Evolutionary conservation across 53 echinoderm and acorn worm species (phyloP).

Genomic region (Patiria pectinifera): DNA sequence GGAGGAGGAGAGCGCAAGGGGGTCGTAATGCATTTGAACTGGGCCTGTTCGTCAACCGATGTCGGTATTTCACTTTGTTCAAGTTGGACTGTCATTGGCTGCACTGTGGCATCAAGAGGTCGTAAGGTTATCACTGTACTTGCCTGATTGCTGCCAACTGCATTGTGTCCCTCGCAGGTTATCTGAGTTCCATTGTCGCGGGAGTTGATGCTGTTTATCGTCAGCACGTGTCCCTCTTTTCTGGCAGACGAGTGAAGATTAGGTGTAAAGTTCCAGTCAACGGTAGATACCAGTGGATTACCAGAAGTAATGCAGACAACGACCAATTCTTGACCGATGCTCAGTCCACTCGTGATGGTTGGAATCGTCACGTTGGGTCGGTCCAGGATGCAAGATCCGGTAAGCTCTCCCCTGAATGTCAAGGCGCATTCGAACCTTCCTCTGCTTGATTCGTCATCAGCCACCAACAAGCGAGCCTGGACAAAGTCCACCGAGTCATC

Average conservation of each 20-base stretch:
- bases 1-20: background rate
- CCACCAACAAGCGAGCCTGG: constrained; percentile 1
- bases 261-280: constrained; percentile 28
- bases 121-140: constrained; percentile 23
- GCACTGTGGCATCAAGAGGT: constrained; percentile 1
- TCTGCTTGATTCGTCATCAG: background rate
- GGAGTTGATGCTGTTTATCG: constrained; percentile 19
- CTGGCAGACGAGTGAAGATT: background rate
- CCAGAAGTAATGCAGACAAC: constrained; percentile 23
- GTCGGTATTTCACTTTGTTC: constrained; percentile 7
- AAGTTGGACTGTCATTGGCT: background rate
- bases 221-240: constrained; percentile 27
- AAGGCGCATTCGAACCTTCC: constrained; percentile 39
- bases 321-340: constrained; percentile 4
- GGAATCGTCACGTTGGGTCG: constrained; percentile 31
- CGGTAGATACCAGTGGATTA: constrained; percentile 27
- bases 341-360: background rate
- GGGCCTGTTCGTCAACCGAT: background rate
- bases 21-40: constrained; percentile 37
- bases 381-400: constrained; percentile 34
- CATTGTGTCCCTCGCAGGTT: constrained; percentile 33
- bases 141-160: constrained; percentile 36
- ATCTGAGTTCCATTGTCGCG: constrained; percentile 41
- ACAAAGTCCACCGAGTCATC: constrained; percentile 7
- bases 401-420: constrained; percentile 19